A percentile compares a stretch with the other conserved stretches of the same genome.
These are phyloP conservation scores for Drosophila mayaguana DNA, from an alignment of 2,888 invertebrate species.

Conservation along the genomic window DNA sequence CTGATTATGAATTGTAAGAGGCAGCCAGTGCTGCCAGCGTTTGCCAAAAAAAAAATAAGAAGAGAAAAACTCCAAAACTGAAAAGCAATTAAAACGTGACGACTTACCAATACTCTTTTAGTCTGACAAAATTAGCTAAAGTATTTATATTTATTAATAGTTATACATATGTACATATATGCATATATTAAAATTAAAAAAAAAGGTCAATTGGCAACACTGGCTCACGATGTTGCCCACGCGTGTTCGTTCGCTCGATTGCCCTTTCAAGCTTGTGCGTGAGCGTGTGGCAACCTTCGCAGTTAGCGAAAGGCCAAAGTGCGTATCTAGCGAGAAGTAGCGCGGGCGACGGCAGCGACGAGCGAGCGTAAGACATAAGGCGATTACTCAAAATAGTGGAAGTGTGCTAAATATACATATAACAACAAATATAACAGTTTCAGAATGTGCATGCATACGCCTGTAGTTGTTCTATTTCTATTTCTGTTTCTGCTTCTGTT, in stretches of 20 bases:
- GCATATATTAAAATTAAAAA: neutral
- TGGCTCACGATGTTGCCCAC: constrained; percentile 19
- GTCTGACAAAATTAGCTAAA: too few species aligned
- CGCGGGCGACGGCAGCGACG: neutral
- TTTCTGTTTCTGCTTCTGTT: neutral
- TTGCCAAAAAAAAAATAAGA: neutral
- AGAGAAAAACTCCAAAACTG: neutral
- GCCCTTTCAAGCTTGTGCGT: constrained; percentile 47
- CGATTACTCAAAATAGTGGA: constrained; percentile 7
- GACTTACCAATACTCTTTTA: neutral
- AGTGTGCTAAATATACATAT: constrained; percentile 8
- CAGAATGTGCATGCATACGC: neutral
- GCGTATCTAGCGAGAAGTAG: constrained; percentile 14
- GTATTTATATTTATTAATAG: neutral
- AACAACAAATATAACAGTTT: neutral
- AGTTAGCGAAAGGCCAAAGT: constrained; percentile 32
- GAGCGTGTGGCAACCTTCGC: constrained; percentile 38
- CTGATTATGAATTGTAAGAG: constrained; percentile 2
- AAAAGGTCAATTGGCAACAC: constrained; percentile 5
- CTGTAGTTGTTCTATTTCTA: neutral
- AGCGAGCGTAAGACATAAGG: neutral
- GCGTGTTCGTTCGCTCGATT: constrained; percentile 30
- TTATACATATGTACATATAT: neutral
- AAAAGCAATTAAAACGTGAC: neutral
- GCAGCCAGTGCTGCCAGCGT: constrained; percentile 3